Evolutionary conservation across 2,888 invertebrate genomes (phyloP).

Genomic region (Calameuta idolon): DNA sequence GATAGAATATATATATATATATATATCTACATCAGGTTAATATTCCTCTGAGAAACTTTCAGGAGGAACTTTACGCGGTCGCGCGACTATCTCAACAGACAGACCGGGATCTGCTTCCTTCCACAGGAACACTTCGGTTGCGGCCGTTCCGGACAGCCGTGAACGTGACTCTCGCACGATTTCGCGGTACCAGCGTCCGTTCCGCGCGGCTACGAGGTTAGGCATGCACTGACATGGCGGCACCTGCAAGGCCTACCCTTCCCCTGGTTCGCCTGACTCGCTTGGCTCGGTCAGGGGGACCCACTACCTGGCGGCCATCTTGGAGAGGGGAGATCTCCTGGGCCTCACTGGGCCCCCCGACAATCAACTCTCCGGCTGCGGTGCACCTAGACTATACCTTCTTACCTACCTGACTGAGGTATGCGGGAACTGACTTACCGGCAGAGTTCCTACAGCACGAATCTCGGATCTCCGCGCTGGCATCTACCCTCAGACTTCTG

Average conservation of each 20-base stretch:
- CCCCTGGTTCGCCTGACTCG: conserved; percentile 49
- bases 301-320: conserved; percentile 63
- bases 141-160: conserved; percentile 6
- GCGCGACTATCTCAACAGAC: conserved; percentile 46
- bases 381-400: conserved; percentile 51
- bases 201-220: conserved; percentile 64
- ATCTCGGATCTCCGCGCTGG: too few species aligned
- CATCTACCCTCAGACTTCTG: too few species aligned
- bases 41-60: too few species aligned
- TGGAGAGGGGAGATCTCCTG: conserved; percentile 56
- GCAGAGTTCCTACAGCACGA: conserved; percentile 19
- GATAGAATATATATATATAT: too few species aligned
- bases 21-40: too few species aligned
- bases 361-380: conserved; percentile 53
- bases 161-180: conserved; percentile 18
- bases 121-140: not conserved
- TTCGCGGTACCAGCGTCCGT: conserved; percentile 47
- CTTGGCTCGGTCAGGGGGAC: conserved; percentile 50
- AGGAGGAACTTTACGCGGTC: conserved; percentile 26
- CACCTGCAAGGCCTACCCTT: conserved; percentile 64
- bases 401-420: conserved; percentile 51
- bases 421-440: conserved; percentile 52
- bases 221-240: conserved; percentile 68
- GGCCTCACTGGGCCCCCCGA: conserved; percentile 30
- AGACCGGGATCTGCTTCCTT: too few species aligned